Percentiles rank a stretch among this genome's conserved stretches.
These are phyloP conservation scores for Rhinogobius similis DNA, from an alignment of 2,113 vertebrate genomes.

Conservation along the genomic window DNA sequence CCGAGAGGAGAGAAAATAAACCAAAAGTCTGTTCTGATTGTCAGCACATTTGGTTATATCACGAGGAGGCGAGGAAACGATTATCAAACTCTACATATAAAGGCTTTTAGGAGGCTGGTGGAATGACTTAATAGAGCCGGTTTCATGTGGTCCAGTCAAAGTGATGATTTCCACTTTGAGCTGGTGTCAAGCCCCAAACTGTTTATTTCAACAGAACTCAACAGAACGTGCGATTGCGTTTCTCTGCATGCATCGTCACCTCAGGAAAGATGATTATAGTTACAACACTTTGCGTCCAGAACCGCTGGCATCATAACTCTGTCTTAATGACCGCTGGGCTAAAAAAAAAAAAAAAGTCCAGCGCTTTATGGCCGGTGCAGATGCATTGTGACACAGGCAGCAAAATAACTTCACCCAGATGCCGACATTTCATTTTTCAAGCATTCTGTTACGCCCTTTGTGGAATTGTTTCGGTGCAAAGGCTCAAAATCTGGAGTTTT, in stretches of 20 bases:
- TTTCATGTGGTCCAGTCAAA: constrained; percentile 61
- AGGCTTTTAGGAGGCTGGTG: constrained; percentile 36
- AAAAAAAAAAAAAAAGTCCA: neutral
- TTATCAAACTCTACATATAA: constrained; percentile 62
- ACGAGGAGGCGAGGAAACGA: constrained; percentile 55
- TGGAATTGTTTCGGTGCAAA: neutral
- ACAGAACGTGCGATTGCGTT: constrained; percentile 31
- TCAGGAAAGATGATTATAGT: constrained; percentile 15
- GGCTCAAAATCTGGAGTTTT: neutral
- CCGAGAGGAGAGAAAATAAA: constrained; percentile 69
- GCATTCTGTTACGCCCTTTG: neutral
- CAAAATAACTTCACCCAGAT: neutral
- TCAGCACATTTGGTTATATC: constrained; percentile 66
- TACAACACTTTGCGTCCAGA: constrained; percentile 8
- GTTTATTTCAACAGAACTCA: constrained; percentile 56
- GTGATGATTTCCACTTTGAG: constrained; percentile 67
- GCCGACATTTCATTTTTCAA: neutral
- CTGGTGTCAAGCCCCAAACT: constrained; percentile 47
- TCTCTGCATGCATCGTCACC: constrained; percentile 43
- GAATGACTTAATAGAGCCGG: constrained; percentile 63
- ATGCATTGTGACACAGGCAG: neutral
- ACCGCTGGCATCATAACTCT: neutral
- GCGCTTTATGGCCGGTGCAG: neutral
- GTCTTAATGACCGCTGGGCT: neutral
- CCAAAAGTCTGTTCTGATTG: constrained; percentile 65